Conservation (phyloP, 1,140 invertebrate genomes). For the Mactra quadrangularis region DNA sequence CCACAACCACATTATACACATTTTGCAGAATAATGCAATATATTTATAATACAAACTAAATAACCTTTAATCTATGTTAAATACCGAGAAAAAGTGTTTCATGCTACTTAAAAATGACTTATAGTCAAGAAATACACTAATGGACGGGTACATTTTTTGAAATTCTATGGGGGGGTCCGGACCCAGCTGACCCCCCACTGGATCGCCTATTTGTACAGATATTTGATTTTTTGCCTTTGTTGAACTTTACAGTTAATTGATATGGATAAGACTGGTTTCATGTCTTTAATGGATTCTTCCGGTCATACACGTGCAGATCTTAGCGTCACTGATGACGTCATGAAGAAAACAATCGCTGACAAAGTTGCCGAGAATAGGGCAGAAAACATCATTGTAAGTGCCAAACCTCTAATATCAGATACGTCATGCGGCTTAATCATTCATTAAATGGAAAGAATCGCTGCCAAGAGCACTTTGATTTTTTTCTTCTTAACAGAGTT, state of each 20-base stretch:
- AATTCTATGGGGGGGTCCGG: no score
- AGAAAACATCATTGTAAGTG: slow-evolving; percentile 27
- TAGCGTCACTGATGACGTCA: slow-evolving; percentile 95
- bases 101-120: no score
- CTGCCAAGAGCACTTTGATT: background rate
- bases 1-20: no score
- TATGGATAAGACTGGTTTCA: slow-evolving; percentile 95
- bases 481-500: background rate
- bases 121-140: no score
- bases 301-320: slow-evolving; percentile 97
- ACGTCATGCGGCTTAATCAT: background rate
- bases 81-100: no score
- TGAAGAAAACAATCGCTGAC: slow-evolving; percentile 11
- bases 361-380: slow-evolving; percentile 2
- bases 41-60: no score
- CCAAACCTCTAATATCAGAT: background rate
- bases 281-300: slow-evolving; percentile 96
- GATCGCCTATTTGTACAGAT: no score
- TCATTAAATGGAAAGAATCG: background rate
- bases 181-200: no score
- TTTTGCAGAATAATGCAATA: no score
- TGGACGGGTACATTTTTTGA: no score
- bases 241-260: slow-evolving; percentile 91
- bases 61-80: no score
- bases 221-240: no score